A percentile compares a stretch with the other conserved stretches of the same genome.
Evolutionary conservation across 2,113 vertebrate genomes (phyloP).

Genomic region (Marmota flaviventris): DNA sequence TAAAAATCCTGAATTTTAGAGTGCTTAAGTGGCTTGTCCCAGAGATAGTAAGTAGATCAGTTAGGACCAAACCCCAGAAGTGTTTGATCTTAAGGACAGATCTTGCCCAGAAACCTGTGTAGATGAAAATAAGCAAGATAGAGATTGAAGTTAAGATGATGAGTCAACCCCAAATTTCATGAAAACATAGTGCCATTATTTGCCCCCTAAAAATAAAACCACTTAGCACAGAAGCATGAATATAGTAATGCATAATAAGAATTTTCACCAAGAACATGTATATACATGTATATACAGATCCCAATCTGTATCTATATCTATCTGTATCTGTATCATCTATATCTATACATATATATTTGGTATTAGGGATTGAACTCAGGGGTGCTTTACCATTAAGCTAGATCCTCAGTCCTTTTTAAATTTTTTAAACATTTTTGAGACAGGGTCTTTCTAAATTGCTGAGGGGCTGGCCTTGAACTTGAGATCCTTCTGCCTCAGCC

Average conservation of each 20-base stretch:
- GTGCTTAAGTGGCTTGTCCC: not conserved
- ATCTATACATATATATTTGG: too few species aligned
- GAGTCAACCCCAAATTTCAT: not conserved
- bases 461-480: too few species aligned
- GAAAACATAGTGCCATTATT: not conserved
- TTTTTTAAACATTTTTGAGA: too few species aligned
- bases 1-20: not conserved
- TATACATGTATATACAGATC: not conserved
- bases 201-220: not conserved
- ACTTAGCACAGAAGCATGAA: not conserved
- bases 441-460: too few species aligned
- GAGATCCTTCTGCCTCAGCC: too few species aligned
- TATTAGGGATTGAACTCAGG: too few species aligned
- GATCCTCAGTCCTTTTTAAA: too few species aligned
- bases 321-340: too few species aligned
- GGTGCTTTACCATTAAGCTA: too few species aligned
- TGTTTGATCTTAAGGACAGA: not conserved
- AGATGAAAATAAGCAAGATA: not conserved
- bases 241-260: not conserved
- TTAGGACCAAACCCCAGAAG: not conserved
- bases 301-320: too few species aligned
- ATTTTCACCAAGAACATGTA: not conserved
- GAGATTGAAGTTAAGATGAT: not conserved
- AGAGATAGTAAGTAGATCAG: not conserved
- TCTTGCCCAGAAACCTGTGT: not conserved